These are phyloP conservation scores for Clarias macrocephalus DNA, from an alignment of 2,113 vertebrate species.

Conservation along the genomic window DNA sequence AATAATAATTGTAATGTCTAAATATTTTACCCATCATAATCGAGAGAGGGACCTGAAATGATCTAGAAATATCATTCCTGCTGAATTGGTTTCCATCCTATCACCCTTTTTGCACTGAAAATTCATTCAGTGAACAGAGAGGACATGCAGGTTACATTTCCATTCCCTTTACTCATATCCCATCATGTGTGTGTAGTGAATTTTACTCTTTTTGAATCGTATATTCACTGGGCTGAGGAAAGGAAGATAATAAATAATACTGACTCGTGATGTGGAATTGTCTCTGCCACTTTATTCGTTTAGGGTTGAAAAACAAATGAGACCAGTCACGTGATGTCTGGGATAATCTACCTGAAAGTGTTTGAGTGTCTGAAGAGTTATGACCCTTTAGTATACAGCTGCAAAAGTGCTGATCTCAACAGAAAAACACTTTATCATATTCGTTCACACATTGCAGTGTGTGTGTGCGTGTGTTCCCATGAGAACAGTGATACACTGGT, in stretches of 20 bases:
- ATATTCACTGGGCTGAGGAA: background rate
- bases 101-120: background rate
- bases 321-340: background rate
- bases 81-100: background rate
- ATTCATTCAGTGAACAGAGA: background rate
- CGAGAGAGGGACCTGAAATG: background rate
- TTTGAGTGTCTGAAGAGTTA: conserved; percentile 11
- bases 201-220: background rate
- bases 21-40: background rate
- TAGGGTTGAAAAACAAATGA: background rate
- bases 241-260: background rate
- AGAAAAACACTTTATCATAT: conserved; percentile 29
- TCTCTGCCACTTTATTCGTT: conserved; percentile 1
- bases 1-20: background rate
- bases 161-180: background rate
- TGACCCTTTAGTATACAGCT: conserved; percentile 26
- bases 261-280: background rate
- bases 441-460: conserved; percentile 12
- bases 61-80: background rate
- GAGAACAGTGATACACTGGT: conserved; percentile 24
- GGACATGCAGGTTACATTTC: background rate
- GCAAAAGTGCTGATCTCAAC: conserved; percentile 36
- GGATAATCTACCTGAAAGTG: conserved; percentile 10
- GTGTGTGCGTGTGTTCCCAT: background rate
- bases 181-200: background rate